These are phyloP conservation scores for Baryphthengus martii DNA, from an alignment of 2,113 vertebrate species.

Conservation along the genomic window DNA sequence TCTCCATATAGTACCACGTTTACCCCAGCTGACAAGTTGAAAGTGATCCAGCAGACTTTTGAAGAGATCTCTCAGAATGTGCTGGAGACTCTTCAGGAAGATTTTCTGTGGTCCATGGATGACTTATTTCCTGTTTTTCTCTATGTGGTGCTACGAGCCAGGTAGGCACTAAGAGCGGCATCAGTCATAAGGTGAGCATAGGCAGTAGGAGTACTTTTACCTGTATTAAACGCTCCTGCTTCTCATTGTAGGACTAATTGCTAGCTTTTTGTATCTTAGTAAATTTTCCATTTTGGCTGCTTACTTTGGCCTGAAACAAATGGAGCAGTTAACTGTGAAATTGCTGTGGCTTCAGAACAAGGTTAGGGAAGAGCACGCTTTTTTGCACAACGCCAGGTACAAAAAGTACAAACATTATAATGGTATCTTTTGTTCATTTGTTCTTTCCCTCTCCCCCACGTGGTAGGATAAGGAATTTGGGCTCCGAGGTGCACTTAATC, in stretches of 20 bases:
- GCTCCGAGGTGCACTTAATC: slow-evolving; percentile 95
- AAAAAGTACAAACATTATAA: not conserved
- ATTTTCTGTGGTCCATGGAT: slow-evolving; percentile 99
- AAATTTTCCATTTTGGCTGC: not conserved
- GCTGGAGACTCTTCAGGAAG: slow-evolving; percentile 84
- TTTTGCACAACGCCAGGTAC: not conserved
- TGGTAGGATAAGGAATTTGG: slow-evolving; percentile 92
- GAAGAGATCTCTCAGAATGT: slow-evolving; percentile 97
- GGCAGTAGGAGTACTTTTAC: not conserved
- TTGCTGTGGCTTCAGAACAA: not conserved
- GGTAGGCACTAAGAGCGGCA: slow-evolving; percentile 70
- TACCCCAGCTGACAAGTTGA: slow-evolving; percentile 95
- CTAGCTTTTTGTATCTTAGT: not conserved
- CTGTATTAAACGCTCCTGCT: not conserved
- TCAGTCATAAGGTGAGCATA: not conserved
- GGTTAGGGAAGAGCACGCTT: not conserved
- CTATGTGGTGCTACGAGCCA: slow-evolving; percentile 94
- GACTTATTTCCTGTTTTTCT: slow-evolving; percentile 98
- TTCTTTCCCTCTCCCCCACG: not conserved
- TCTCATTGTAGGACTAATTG: rapidly evolving
- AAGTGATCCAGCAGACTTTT: slow-evolving; percentile 96
- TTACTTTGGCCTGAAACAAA: not conserved
- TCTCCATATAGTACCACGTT: slow-evolving; percentile 87
- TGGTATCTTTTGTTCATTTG: not conserved
- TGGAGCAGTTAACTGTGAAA: not conserved